A percentile compares a stretch with the other conserved stretches of the same genome.
Evolutionary conservation across 2,888 invertebrate genomes (phyloP).

Genomic region (Microctonus aethiopoides): DNA sequence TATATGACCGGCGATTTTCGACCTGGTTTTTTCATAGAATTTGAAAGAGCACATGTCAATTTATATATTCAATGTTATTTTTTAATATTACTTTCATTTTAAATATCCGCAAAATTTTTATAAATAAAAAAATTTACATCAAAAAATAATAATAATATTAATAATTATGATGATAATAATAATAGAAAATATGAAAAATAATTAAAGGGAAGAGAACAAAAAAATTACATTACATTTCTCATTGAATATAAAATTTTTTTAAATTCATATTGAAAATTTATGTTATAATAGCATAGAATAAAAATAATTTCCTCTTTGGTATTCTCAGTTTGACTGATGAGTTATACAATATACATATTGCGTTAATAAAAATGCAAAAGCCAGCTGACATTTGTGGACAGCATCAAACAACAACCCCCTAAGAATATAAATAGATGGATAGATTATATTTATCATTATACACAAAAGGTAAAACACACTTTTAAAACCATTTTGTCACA

Average conservation of each 20-base stretch:
- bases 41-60: constrained; percentile 10
- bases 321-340: no score
- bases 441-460: constrained; percentile 1
- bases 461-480: neutral
- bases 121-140: no score
- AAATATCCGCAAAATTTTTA: no score
- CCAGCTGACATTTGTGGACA: constrained; percentile 12
- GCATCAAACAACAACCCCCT: neutral
- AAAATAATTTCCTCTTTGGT: no score
- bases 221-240: no score
- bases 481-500: neutral
- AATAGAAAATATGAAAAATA: no score
- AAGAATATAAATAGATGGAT: no score
- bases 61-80: neutral
- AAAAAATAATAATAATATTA: no score
- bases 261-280: neutral
- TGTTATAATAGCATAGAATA: neutral
- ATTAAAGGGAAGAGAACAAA: no score
- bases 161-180: no score
- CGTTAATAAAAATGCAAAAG: neutral
- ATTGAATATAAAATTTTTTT: neutral
- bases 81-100: neutral
- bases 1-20: constrained; percentile 48
- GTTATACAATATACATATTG: no score
- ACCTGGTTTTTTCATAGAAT: constrained; percentile 47